phyloP scores from a whole-genome alignment of 2,797 vertebrate species.

The Xenopus petersii region DNA sequence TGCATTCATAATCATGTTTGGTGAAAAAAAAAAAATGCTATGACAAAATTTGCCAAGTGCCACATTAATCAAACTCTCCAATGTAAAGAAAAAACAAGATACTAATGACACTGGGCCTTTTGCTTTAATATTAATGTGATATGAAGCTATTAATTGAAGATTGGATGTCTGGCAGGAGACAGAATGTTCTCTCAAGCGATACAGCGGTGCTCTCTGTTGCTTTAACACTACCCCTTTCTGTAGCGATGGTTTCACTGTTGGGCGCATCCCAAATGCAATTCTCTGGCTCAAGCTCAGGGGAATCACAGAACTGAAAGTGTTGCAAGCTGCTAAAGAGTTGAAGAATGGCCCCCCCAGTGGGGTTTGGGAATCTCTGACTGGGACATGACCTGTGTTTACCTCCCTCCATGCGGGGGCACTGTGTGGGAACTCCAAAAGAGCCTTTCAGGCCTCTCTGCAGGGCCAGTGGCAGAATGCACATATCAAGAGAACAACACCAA shows the following conservation, averaged over 20 bases:
- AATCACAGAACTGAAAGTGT: neutral
- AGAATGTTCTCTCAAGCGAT: no score
- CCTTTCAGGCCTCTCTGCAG: conserved; percentile 37
- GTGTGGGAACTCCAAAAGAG: conserved; percentile 40
- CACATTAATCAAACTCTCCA: no score
- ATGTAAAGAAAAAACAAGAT: no score
- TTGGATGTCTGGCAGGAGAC: no score
- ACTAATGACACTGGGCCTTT: no score
- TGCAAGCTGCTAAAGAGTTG: neutral
- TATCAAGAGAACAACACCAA: conserved; percentile 41
- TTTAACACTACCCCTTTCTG: neutral
- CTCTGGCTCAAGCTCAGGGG: neutral
- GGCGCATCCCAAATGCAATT: neutral
- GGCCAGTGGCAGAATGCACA: conserved; percentile 43
- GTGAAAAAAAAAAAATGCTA: no score
- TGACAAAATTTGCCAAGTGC: no score
- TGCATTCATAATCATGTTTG: no score
- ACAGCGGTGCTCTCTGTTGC: neutral
- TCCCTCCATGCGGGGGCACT: conserved; percentile 34
- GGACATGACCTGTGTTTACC: conserved; percentile 39
- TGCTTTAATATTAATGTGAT: no score
- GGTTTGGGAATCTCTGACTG: conserved; percentile 29
- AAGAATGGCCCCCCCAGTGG: conserved; percentile 5
- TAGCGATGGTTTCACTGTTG: neutral
- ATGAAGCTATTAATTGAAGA: no score